Conservation (phyloP, 2,797 vertebrate species). For the Ambastaia sidthimunki region DNA sequence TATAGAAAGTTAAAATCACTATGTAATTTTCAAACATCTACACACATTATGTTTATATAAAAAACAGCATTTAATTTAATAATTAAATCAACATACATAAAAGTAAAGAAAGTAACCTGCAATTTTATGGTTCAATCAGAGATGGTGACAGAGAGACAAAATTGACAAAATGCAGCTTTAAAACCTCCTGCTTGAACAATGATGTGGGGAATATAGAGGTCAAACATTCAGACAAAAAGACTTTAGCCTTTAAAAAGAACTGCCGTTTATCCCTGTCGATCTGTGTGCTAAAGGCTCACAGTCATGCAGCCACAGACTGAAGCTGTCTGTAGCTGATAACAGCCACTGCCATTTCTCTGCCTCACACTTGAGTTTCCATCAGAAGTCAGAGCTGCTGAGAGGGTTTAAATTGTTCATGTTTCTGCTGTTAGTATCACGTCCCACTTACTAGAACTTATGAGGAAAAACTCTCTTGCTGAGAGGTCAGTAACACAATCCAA, state of each 20-base stretch:
- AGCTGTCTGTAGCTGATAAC: conserved; percentile 68
- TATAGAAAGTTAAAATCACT: neutral
- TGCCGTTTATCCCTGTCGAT: neutral
- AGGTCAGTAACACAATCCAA: conserved; percentile 36
- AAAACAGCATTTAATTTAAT: too few species aligned
- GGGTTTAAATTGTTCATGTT: conserved; percentile 73
- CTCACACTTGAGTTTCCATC: conserved; percentile 75
- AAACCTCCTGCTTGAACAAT: neutral
- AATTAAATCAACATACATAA: too few species aligned
- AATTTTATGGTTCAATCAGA: too few species aligned
- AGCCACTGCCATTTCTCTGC: conserved; percentile 66
- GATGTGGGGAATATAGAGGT: neutral
- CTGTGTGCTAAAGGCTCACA: conserved; percentile 53
- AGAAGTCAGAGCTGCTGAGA: conserved; percentile 76
- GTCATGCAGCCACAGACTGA: conserved; percentile 65
- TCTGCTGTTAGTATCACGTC: conserved; percentile 74
- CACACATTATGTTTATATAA: too few species aligned
- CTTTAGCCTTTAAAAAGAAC: neutral
- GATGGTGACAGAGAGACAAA: too few species aligned
- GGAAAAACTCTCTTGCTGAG: conserved; percentile 35
- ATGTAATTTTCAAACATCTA: too few species aligned
- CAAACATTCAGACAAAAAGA: neutral
- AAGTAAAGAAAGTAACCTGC: too few species aligned
- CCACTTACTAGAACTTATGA: conserved; percentile 49
- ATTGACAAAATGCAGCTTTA: neutral